These are phyloP conservation scores for Ranitomeya variabilis DNA, from an alignment of 2,113 vertebrate species.

Conservation along the genomic window DNA sequence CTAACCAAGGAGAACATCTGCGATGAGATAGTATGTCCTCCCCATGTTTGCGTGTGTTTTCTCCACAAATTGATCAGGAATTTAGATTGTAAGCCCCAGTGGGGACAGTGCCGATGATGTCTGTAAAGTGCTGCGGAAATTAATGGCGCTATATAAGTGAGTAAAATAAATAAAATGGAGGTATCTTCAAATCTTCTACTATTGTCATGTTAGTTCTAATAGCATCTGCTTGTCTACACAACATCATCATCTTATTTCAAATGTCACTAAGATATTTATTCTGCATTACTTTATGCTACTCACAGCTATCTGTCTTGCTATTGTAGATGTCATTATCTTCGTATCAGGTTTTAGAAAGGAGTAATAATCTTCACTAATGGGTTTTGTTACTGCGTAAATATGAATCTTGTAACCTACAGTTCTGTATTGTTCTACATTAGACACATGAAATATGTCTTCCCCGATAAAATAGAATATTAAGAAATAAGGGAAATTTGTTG, in stretches of 20 bases:
- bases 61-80: no score
- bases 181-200: background rate
- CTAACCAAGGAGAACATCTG: no score
- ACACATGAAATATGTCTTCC: background rate
- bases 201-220: background rate
- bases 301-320: constrained; percentile 3
- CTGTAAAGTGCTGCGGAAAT: no score
- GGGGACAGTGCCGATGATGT: no score
- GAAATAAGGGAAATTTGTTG: no score
- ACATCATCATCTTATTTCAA: background rate
- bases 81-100: no score
- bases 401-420: background rate
- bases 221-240: background rate
- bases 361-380: constrained; percentile 4
- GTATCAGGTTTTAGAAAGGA: background rate
- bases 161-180: no score
- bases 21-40: no score
- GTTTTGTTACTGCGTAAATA: constrained; percentile 7
- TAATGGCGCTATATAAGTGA: no score
- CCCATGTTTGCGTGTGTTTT: no score
- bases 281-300: background rate
- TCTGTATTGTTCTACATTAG: background rate
- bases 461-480: background rate
- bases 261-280: background rate
- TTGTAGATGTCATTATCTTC: constrained; percentile 5